Evolutionary conservation across 2,113 vertebrate genomes (phyloP).

Genomic region (Hemibagrus wyckioides): DNA sequence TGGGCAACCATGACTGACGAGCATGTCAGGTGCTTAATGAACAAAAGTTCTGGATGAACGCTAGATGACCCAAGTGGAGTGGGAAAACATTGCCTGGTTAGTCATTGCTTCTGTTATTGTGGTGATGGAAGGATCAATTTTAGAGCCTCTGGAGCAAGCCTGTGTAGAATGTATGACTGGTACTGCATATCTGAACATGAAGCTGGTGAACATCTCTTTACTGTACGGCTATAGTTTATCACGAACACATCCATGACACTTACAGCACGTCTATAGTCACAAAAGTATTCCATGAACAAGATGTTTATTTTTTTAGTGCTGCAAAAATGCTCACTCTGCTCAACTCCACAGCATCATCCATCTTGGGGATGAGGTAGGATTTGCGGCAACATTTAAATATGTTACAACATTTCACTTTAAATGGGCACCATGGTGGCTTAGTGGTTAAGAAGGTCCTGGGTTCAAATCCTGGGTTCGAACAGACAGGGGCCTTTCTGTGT

Average conservation of each 20-base stretch:
- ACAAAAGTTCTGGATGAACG: background rate
- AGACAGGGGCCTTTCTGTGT: no score
- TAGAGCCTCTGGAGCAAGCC: background rate
- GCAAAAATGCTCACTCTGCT: background rate
- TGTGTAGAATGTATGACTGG: background rate
- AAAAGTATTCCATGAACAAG: background rate
- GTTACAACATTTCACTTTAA: background rate
- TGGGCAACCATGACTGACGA: background rate
- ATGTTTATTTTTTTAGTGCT: background rate
- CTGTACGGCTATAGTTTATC: background rate
- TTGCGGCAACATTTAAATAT: background rate
- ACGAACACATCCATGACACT: background rate
- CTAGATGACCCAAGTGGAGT: background rate
- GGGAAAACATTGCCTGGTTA: background rate
- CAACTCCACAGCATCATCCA: background rate
- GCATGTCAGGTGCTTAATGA: background rate
- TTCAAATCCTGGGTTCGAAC: no score
- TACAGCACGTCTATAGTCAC: background rate
- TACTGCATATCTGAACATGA: background rate
- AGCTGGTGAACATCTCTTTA: background rate
- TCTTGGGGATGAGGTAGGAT: background rate
- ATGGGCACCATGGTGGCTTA: no score
- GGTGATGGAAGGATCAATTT: background rate
- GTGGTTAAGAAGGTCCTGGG: no score
- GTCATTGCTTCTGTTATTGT: background rate